phyloP scores from a whole-genome alignment of 2,113 vertebrate genomes.

The Antechinus flavipes region DNA sequence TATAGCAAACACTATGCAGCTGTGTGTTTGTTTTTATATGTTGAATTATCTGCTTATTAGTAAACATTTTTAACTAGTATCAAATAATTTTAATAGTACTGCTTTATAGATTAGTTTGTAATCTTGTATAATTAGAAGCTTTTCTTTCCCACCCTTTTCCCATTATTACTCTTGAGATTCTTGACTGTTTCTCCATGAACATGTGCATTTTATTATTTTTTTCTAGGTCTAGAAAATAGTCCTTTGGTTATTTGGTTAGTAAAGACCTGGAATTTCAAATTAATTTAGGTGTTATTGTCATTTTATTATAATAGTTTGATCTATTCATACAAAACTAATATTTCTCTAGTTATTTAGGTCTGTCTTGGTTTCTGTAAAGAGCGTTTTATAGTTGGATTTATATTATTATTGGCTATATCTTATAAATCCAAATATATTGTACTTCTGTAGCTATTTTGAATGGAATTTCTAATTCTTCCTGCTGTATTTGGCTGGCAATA shows the following conservation, averaged over 20 bases:
- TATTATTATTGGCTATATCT: neutral
- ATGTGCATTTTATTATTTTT: neutral
- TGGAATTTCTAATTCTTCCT: neutral
- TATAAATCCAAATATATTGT: neutral
- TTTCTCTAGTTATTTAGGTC: neutral
- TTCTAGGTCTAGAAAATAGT: neutral
- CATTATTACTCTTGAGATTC: neutral
- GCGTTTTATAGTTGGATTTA: neutral
- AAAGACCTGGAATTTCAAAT: neutral
- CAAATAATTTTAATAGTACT: neutral
- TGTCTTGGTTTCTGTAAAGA: neutral
- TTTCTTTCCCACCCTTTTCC: neutral
- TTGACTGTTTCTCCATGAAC: neutral
- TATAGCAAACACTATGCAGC: neutral
- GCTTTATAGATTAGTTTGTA: neutral
- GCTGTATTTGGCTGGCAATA: neutral
- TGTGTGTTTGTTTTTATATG: neutral
- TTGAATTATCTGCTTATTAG: neutral
- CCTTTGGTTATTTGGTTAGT: neutral
- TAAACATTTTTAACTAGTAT: neutral
- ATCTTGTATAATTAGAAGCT: neutral
- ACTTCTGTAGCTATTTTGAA: neutral
- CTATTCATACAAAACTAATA: neutral
- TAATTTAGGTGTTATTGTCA: neutral
- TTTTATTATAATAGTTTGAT: neutral